These are phyloP conservation scores for Oryzias dopingdopingensis DNA, from an alignment of 2,797 vertebrate species.

Conservation along the genomic window DNA sequence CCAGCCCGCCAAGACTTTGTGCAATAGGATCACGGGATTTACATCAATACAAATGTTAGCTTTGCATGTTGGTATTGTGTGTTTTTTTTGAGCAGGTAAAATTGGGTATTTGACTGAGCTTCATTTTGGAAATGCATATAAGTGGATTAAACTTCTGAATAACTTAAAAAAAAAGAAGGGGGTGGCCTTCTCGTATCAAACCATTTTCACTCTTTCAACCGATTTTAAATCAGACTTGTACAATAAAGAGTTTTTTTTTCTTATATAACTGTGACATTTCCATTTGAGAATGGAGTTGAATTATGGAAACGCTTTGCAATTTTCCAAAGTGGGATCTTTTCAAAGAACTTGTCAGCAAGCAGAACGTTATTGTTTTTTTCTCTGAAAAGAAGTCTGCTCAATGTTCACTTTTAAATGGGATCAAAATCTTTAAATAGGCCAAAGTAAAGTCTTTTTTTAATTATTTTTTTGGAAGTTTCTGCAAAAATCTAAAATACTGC, in stretches of 20 bases:
- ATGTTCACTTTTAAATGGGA: constrained; percentile 19
- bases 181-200: constrained; percentile 5
- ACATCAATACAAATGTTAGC: constrained; percentile 80
- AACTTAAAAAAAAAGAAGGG: constrained; percentile 20
- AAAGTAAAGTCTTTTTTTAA: constrained; percentile 1
- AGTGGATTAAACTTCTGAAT: constrained; percentile 13
- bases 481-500: neutral
- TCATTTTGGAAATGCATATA: constrained; percentile 1
- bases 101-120: constrained; percentile 33
- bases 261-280: constrained; percentile 18
- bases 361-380: constrained; percentile 33
- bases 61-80: constrained; percentile 62
- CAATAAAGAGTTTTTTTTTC: constrained; percentile 18
- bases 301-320: constrained; percentile 29
- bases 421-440: constrained; percentile 19
- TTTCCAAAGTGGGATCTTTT: constrained; percentile 27
- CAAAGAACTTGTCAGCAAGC: constrained; percentile 26
- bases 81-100: constrained; percentile 39
- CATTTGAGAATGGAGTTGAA: constrained; percentile 7
- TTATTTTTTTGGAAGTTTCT: constrained; percentile 3
- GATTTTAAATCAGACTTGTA: constrained; percentile 13
- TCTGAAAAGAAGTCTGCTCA: constrained; percentile 10
- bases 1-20: constrained; percentile 77
- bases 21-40: constrained; percentile 75
- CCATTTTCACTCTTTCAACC: constrained; percentile 10